Base-by-base conservation (phyloP, 2,113 vertebrate species). In the Xerus inauris region DNA sequence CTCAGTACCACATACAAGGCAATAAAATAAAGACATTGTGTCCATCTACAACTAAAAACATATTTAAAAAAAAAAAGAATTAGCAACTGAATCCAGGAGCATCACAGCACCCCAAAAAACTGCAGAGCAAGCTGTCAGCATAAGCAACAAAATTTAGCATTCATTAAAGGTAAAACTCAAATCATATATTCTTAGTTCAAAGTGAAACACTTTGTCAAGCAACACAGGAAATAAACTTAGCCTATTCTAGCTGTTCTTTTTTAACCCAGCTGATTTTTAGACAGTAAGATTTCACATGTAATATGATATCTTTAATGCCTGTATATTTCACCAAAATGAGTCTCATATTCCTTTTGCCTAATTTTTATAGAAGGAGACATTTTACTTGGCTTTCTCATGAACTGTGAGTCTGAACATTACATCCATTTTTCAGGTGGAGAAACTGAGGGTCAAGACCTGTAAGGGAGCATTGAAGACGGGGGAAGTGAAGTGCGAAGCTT, bases 371-470 rank as follows among this genome's bases (percentile, higher is more conserved):
- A 16, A 79, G 42, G 19, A 65, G 19, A 22, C 2, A 22, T 91
- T 65, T 87, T 42, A 59, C n/a, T 30, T 42, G 28, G 30, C n/a
- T 87, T 85, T 73, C 35, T 11, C 54, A 10, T 32, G 32, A 91
- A 42, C 19, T 73, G 10, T 71, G 14, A 4, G 1, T 54, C 32
- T 32, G 9, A 62, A 42, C 8, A 62, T 71, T 22, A 45, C 49
- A 22, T 26, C 80, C 87, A 85, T 85, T 82, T 93, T 87, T 67
- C 73, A 75, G 75, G 59, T 71, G 65, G 40, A 85, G 32, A 92
- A 47, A 95, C 47, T 76, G 57, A 92, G 67, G 8, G 0, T 24
- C 62, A 30, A 38, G 81, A 19, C 30, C 26, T 20, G 1, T 38
- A 30, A 59, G 12, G 1, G 26, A 82, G 20, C 26, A 45, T 0